Conservation (phyloP, 2,113 vertebrate genomes). For the Odocoileus virginianus region DNA sequence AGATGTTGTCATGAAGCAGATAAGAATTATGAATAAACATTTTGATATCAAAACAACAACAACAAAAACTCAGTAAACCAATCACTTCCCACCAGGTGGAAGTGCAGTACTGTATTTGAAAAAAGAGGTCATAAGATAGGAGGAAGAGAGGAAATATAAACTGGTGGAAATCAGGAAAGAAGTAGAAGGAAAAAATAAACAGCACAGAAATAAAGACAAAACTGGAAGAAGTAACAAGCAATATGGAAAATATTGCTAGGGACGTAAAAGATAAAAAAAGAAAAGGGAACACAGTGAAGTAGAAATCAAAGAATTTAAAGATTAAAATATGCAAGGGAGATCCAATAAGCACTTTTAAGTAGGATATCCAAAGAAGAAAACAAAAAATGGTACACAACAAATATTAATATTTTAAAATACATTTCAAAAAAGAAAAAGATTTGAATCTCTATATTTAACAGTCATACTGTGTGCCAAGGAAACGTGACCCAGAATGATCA, state of each 20-base stretch:
- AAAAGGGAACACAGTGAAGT: not conserved
- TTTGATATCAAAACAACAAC: not conserved
- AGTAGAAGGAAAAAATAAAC: not conserved
- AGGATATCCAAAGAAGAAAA: not conserved
- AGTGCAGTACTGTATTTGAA: not conserved
- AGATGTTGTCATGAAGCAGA: not conserved
- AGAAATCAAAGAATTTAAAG: not conserved
- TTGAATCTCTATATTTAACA: not conserved
- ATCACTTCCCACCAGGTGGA: not conserved
- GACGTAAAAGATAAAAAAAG: not conserved
- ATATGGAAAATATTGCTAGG: not conserved
- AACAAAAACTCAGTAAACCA: not conserved
- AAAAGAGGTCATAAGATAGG: not conserved
- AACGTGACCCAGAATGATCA: not conserved
- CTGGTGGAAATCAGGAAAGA: not conserved
- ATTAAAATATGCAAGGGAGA: not conserved
- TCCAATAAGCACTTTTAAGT: not conserved
- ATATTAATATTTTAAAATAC: not conserved
- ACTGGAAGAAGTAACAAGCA: not conserved
- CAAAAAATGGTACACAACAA: not conserved
- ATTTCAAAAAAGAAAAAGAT: not conserved
- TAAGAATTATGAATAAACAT: not conserved
- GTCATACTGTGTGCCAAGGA: not conserved
- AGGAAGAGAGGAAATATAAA: not conserved
- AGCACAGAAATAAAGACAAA: not conserved